Base-by-base conservation (phyloP, 2,888 invertebrate genomes). In the Cetonia aurata region DNA sequence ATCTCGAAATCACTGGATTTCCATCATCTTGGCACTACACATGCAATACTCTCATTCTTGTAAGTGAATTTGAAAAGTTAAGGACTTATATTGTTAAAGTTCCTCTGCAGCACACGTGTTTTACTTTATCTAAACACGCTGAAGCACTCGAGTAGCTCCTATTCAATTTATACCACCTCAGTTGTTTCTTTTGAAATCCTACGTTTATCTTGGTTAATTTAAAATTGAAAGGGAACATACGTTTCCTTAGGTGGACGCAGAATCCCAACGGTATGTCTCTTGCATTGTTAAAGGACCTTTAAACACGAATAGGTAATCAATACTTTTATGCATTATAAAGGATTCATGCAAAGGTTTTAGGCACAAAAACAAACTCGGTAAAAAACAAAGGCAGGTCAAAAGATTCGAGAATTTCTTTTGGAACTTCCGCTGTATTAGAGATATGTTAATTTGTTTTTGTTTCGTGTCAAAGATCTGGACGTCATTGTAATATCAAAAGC, bases 271-370 rank as follows among this genome's bases (percentile, higher is more conserved):
- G 52, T n/a, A 8, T 31, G 25, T 48, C 31, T 60, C 13, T 9
- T 46, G 50, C 62, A 50, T 65, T 65, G 50, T 37, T 50, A 50
- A 50, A 50, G 10, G 48, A n/a, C 50, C 48, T 50, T 65, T 50
- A 65, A 50, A 46, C 50, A 65, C 50, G 37, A 62, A 50, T 13
- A 62, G 31, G 62, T 50, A 65, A 65, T 65, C 62, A 50, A 65
- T 65, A 65, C 33, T 65, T 65, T 65, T 15, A 62, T 37, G 62
- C 31, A 37, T 50, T 62, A 65, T 50, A 50, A 48, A 65, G 50
- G 48, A 65, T 65, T 65, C 62, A 50, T 52, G 62, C 37, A 50
- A 50, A 15, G 50, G 41, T 10, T 17, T 65, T 37, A 50, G 15
- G 19, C 37, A 50, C 31, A 42, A 57, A 25, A 33, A 19, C 33